Evolutionary conservation across 2,113 vertebrate genomes (phyloP), one percentile per base, ranked within the genome.

Genomic region (Polypterus bichir): DNA sequence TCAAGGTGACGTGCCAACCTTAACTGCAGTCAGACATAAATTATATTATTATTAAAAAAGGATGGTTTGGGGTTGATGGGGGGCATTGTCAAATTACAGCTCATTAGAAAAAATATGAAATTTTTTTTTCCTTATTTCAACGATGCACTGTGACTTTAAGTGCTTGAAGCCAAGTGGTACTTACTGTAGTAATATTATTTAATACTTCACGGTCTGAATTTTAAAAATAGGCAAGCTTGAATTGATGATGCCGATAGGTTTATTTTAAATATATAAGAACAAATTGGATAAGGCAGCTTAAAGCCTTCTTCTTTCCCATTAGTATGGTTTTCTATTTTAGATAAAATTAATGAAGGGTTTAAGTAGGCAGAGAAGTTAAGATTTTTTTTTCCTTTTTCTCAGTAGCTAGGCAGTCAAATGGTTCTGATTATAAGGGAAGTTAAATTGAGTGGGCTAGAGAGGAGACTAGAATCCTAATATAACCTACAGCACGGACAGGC

Each of bases 341-440:
- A 84, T 84, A 84, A 82, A 73, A 67, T 74, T 84, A 82, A 83
- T 83, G 81, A 80, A 79, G 79, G 73, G 66, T 80, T 77, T 66
- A 77, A 77, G 65, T 64, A 65, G 71, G 73, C 76, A 76, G 70
- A 80, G 76, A 76, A 73, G 54, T 64, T 58, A 62, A 64, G 60
- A 52, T 58, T 48, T 57, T 77, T 77, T 77, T 70, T 63, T 27
- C 27, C 27, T 27, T 27, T 27, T 27, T 27, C 27, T 27, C 27
- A 27, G 27, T 27, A 27, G 27, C 2, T 27, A 27, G 27, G 27
- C 27, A 27, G 27, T 27, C 27, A 27, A 27, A 27, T 27, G 27
- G 27, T 27, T 27, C 27, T 27, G 27, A 27, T 27, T 27, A 27
- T 27, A 27, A 27, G 27, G 27, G 27, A 27, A 27, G 27, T 27